Evolutionary conservation across 1,140 invertebrate species (phyloP), one percentile per base, ranked within the genome.

Genomic region (Drosophila malerkotliana): DNA sequence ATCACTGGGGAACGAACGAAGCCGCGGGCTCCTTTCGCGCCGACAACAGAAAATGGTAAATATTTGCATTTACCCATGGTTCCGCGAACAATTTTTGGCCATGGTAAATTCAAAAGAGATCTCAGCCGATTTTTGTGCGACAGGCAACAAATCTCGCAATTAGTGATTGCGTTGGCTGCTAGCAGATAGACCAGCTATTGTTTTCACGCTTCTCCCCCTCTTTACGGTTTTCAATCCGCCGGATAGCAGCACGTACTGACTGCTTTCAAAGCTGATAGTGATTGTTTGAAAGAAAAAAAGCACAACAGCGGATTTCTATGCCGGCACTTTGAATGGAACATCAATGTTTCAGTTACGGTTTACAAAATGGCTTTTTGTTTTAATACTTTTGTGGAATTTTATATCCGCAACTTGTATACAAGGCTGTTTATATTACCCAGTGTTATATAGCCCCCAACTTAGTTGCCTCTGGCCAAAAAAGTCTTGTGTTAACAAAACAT

Each of bases 1-100:
- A 84, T 84, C 81, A 79, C 57, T 47, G 44, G 67, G 78, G 60
- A 52, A 48, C 57, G 47, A 56, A 26, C 15, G 39, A 30, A 49
- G 30, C 45, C 14, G 47, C 12, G 34, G 28, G 21, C 18, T 10
- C 39, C 24, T 10, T 37, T 37, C 34, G 12, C 30, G 15, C 32
- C 34, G 77, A 73, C 26, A 28, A 60, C 81, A 37, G 34, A 37
- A 37, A 37, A 77, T 45, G 39, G 47, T 57, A 74, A 85, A 84
- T 84, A 84, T 84, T 84, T 84, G 82, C 81, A 87, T 87, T 77
- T 75, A 45, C 53, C 45, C 9, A 41, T n/a, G 41, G 15, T 24
- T 34, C 10, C 26, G 12, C 18, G 39, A 21, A 9, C 7, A 21
- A 24, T 18, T 41, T 64, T 52, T 67, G 49, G 56, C 45, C 26